A percentile compares a stretch with the other conserved stretches of the same genome.
phyloP scores from a whole-genome alignment of 2,797 vertebrate genomes.

The Benthosema pterotum region DNA sequence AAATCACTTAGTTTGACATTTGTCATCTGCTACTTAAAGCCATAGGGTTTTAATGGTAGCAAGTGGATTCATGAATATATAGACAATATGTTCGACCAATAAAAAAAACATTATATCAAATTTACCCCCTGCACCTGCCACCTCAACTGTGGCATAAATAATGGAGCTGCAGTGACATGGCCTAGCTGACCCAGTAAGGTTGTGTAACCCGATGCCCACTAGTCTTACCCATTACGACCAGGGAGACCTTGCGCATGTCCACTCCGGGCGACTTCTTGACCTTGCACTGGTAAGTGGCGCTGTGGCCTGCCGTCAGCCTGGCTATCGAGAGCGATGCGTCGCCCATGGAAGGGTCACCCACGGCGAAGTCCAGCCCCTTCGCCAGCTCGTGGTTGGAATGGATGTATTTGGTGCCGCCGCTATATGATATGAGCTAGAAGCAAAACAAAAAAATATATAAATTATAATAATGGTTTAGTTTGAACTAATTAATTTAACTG shows the following conservation, averaged over 20 bases:
- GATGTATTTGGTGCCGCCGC: constrained; percentile 75
- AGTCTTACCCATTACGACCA: constrained; percentile 86
- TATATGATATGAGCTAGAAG: constrained; percentile 86
- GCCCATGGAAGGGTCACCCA: constrained; percentile 81
- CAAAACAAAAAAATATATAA: background rate
- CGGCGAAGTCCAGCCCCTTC: constrained; percentile 81
- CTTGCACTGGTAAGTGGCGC: constrained; percentile 89
- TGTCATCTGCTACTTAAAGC: no score
- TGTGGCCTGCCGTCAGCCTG: constrained; percentile 76
- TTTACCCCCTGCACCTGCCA: no score
- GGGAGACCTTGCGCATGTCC: constrained; percentile 82
- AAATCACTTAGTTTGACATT: no score
- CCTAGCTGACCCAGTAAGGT: background rate
- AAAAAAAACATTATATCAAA: no score
- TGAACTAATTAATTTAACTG: no score
- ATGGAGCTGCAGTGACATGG: constrained; percentile 15
- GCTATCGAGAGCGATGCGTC: constrained; percentile 88
- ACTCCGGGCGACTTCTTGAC: constrained; percentile 90
- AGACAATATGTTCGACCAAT: no score
- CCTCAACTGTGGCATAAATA: constrained; percentile 25
- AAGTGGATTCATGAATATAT: no score
- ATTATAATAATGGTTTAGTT: background rate
- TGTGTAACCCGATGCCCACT: background rate
- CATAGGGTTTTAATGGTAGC: no score
- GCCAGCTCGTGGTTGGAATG: constrained; percentile 68